Conservation (phyloP, 2,113 vertebrate genomes). For the Dicrurus megarhynchus region DNA sequence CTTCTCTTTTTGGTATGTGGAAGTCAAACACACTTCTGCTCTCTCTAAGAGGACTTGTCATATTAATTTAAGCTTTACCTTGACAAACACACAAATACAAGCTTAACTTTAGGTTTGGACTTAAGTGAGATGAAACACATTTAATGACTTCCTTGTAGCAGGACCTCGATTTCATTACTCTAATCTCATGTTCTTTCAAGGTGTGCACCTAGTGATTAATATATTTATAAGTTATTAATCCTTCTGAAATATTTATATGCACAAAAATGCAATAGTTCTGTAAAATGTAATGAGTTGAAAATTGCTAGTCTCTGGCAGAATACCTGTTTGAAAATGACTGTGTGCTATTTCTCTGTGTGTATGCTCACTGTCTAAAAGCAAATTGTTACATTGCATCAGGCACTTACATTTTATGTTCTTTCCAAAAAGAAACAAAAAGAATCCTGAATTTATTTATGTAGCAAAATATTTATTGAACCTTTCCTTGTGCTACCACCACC, state of each 20-base stretch:
- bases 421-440: background rate
- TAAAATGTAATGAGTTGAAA: background rate
- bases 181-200: background rate
- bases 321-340: background rate
- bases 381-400: background rate
- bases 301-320: background rate
- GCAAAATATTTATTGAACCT: background rate
- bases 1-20: background rate
- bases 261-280: background rate
- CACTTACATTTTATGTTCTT: background rate
- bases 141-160: background rate
- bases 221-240: background rate
- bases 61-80: background rate
- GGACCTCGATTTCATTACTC: background rate
- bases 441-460: background rate
- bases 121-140: background rate
- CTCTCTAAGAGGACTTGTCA: background rate
- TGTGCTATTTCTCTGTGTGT: background rate
- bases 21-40: background rate
- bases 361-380: background rate
- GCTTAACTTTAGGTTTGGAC: background rate
- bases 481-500: background rate
- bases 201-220: background rate
- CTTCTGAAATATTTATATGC: background rate
- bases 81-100: background rate